Base-by-base conservation (phyloP, 2,888 invertebrate species). In the Unio pictorum region DNA sequence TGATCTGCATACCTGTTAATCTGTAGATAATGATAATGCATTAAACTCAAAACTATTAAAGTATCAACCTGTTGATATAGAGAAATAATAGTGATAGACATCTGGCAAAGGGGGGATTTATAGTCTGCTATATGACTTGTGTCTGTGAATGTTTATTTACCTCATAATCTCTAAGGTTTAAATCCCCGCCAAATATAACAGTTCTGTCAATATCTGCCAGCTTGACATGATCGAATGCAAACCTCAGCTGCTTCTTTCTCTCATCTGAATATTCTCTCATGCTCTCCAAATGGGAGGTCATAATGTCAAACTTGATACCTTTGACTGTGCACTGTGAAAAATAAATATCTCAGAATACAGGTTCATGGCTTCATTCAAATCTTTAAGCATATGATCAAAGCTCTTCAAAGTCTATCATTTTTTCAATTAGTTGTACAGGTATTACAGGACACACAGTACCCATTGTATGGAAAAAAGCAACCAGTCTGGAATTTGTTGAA, bases 271-370 rank as follows among this genome's bases (percentile, higher is more conserved):
- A 89, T 8, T 91, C 91, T 64, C 85, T 88, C 34, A 92, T 92
- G 80, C 92, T 93, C 84, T 93, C 93, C 75, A 93, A 86, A 86
- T 93, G 93, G 4, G 92, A 90, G 69, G 92, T 93, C 71, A 93
- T 84, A 30, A 93, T 83, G 26, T 84, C 85, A 34, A 92, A 81
- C 63, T 82, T 81, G 15, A 88, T 74, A 20, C 83, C 87, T 69
- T 89, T 89, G 15, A 89, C 81, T 64, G 75, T 72, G 58, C 85
- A 84, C 86, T 86, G 78, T 20, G 71, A 67, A 62, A n/a, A 56
- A 61, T 67, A n/a, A 66, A 62, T 26, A 18, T 54, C n/a, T 58
- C 7, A 34, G 15, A 54, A 4, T 34, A 34, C 34, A 34, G 8
- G 7, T 7, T 34, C 34, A 7, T 11, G 54, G 20, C 28, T 30